Percentiles rank a stretch among this genome's conserved stretches.
Evolutionary conservation across 1,140 invertebrate species (phyloP).

Genomic region (Choristoneura fumiferana): DNA sequence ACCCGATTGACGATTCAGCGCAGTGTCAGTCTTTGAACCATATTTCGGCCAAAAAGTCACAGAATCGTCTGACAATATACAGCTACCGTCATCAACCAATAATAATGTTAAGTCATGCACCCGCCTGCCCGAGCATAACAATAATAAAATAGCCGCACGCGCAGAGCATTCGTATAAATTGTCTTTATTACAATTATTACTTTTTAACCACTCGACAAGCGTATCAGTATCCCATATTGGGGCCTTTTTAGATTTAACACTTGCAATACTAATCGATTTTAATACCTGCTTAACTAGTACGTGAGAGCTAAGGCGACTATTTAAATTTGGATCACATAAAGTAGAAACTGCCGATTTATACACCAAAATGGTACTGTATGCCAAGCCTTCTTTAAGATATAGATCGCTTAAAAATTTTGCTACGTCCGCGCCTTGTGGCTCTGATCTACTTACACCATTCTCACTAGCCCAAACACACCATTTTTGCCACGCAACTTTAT

Average conservation of each 20-base stretch:
- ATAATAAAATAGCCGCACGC: constrained; percentile 32
- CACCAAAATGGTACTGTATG: constrained; percentile 34
- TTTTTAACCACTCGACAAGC: no score
- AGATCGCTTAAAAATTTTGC: constrained; percentile 32
- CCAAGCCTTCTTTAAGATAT: constrained; percentile 23
- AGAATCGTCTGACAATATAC: constrained; percentile 20
- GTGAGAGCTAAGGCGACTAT: no score
- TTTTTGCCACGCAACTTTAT: constrained; percentile 5
- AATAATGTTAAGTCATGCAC: constrained; percentile 46
- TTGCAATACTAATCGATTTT: no score
- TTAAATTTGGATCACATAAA: constrained; percentile 12
- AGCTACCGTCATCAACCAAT: constrained; percentile 20
- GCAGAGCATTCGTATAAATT: no score
- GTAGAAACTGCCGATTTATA: constrained; percentile 34
- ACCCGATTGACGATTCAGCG: constrained; percentile 24
- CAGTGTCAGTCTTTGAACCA: constrained; percentile 41
- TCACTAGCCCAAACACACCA: constrained; percentile 5
- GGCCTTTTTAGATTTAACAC: no score
- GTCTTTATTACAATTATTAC: no score
- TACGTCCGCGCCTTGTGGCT: constrained; percentile 23
- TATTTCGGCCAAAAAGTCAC: constrained; percentile 43
- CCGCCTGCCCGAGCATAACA: constrained; percentile 37
- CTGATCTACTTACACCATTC: constrained; percentile 18
- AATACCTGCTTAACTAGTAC: no score
- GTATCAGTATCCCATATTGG: no score